Conservation (phyloP, 1,140 invertebrate genomes). For the Drosophila persimilis region DNA sequence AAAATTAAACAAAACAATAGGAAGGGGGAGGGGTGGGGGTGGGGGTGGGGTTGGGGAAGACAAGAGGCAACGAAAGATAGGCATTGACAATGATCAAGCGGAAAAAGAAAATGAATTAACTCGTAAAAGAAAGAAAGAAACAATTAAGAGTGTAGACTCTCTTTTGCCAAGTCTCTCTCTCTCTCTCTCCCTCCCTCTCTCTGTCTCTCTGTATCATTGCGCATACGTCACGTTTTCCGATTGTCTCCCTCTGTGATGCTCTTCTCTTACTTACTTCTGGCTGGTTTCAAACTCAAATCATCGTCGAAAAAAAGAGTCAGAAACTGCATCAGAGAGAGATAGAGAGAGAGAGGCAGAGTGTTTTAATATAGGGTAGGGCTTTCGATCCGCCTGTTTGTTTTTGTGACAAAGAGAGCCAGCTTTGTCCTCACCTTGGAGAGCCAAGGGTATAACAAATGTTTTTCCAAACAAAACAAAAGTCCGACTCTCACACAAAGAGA, state of each 20-base stretch:
- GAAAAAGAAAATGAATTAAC: conserved; percentile 61
- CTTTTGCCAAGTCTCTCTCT: neutral
- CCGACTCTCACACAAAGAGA: neutral
- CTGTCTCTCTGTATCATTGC: conserved; percentile 4
- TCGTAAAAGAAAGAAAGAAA: conserved; percentile 18
- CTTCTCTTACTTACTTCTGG: too few species aligned
- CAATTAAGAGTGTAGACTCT: conserved; percentile 10
- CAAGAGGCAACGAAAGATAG: conserved; percentile 7
- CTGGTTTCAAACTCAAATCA: too few species aligned
- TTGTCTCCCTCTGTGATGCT: too few species aligned
- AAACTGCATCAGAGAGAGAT: too few species aligned
- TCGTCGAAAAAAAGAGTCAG: too few species aligned
- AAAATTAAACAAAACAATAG: too few species aligned
- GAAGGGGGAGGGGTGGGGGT: too few species aligned
- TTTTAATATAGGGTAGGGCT: too few species aligned
- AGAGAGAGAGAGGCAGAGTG: too few species aligned
- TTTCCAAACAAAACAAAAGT: conserved; percentile 21
- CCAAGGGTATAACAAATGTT: conserved; percentile 34
- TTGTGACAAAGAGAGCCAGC: too few species aligned
- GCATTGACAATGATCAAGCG: conserved; percentile 57
- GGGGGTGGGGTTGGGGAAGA: neutral
- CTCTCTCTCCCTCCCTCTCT: neutral
- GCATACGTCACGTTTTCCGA: conserved; percentile 58
- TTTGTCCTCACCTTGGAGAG: too few species aligned
- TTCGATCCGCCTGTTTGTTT: too few species aligned